Conservation (phyloP, 1,140 invertebrate genomes). For the Ceratosolen solmsi region DNA sequence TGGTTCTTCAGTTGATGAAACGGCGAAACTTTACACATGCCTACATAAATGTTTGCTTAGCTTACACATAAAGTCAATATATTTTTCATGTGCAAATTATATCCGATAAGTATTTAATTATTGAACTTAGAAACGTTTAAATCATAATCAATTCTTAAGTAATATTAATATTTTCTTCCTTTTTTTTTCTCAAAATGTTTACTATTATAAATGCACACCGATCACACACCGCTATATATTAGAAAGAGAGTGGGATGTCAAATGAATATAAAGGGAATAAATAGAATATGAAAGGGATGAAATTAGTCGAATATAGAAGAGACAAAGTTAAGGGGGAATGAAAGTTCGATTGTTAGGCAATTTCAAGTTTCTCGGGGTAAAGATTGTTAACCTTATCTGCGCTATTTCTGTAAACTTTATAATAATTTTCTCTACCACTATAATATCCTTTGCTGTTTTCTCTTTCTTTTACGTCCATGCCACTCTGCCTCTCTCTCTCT, state of each 20-base stretch:
- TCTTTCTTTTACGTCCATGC: not conserved
- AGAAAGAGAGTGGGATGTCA: not conserved
- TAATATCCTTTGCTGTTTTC: not conserved
- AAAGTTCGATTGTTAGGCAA: conserved; percentile 48
- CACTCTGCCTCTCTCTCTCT: not conserved
- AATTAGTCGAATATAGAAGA: not conserved
- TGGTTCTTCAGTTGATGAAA: not conserved
- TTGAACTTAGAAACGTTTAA: too few species aligned
- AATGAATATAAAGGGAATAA: not conserved
- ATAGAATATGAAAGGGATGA: not conserved
- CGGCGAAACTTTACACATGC: not conserved
- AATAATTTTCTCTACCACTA: not conserved
- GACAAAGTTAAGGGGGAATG: not conserved
- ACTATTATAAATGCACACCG: not conserved
- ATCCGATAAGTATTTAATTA: too few species aligned
- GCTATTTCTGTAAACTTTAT: conserved; percentile 40
- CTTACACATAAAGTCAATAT: too few species aligned
- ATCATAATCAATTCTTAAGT: too few species aligned
- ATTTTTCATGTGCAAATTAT: too few species aligned
- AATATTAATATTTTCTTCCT: too few species aligned
- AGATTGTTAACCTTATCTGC: conserved; percentile 41
- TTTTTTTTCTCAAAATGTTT: not conserved
- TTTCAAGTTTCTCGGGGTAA: conserved; percentile 34
- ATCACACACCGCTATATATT: not conserved
- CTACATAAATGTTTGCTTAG: too few species aligned